Percentiles rank a stretch among this genome's conserved stretches.
These are phyloP conservation scores for Platypus cylindrus DNA, from an alignment of 2,888 invertebrate genomes.

Conservation along the genomic window DNA sequence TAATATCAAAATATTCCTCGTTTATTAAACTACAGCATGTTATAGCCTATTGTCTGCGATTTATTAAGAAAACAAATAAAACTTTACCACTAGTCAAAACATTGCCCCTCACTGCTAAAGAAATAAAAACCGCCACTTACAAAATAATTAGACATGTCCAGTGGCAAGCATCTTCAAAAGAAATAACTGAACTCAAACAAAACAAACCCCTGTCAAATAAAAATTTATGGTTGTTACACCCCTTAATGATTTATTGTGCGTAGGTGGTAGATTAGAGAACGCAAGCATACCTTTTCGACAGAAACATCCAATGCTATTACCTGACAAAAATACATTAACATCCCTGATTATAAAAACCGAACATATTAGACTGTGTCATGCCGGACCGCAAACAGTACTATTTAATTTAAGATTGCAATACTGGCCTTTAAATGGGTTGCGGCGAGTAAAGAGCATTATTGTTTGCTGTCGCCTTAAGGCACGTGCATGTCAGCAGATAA, in stretches of 20 bases:
- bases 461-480: no score
- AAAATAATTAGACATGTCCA: no score
- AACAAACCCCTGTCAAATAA: no score
- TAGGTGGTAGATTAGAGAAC: conserved; percentile 11
- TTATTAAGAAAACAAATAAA: no score
- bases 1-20: no score
- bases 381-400: conserved; percentile 13
- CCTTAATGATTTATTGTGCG: conserved; percentile 12
- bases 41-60: no score
- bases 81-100: no score
- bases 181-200: no score
- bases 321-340: conserved; percentile 8
- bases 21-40: no score
- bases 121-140: no score
- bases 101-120: no score
- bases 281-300: conserved; percentile 7
- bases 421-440: conserved; percentile 13
- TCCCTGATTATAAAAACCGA: conserved; percentile 6
- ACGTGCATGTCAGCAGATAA: conserved; percentile 4
- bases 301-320: conserved; percentile 12
- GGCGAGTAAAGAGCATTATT: conserved; percentile 11
- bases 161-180: no score
- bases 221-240: conserved; percentile 7
- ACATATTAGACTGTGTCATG: conserved; percentile 11
- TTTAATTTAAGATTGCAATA: conserved; percentile 11